These are phyloP conservation scores for Polyommatus iphigenia DNA, from an alignment of 2,888 invertebrate genomes.

Conservation along the genomic window DNA sequence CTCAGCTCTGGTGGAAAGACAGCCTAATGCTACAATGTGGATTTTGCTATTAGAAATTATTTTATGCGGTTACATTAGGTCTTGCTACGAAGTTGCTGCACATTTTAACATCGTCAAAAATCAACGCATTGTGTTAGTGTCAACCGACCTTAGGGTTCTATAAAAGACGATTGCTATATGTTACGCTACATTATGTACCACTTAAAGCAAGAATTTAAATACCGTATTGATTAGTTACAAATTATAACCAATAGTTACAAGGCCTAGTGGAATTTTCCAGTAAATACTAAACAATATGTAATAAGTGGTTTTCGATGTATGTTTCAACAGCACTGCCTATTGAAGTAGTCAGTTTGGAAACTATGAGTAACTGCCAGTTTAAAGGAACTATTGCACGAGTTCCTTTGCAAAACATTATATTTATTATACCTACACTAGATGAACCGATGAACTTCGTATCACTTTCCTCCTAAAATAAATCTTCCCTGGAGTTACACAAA, in stretches of 20 bases:
- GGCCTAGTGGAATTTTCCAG: neutral
- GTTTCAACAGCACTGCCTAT: conserved; percentile 13
- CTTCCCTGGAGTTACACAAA: no score
- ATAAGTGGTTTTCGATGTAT: conserved; percentile 8
- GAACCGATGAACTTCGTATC: no score
- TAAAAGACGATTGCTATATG: neutral
- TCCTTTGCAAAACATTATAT: neutral
- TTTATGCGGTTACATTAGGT: no score
- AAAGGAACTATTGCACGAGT: neutral
- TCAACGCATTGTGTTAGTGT: no score
- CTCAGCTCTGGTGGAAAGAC: no score
- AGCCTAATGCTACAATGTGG: no score
- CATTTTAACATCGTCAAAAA: no score
- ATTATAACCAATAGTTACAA: neutral
- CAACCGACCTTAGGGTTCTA: neutral
- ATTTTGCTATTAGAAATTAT: no score
- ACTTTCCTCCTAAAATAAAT: no score
- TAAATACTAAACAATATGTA: neutral
- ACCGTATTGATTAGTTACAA: neutral
- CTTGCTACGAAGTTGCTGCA: no score
- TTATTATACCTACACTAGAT: no score
- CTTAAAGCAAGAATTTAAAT: neutral
- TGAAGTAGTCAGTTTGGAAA: conserved; percentile 7
- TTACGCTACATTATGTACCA: neutral
- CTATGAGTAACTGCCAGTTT: conserved; percentile 7